These are phyloP conservation scores for Synanceia verrucosa DNA, from an alignment of 2,797 vertebrate species.

Conservation along the genomic window DNA sequence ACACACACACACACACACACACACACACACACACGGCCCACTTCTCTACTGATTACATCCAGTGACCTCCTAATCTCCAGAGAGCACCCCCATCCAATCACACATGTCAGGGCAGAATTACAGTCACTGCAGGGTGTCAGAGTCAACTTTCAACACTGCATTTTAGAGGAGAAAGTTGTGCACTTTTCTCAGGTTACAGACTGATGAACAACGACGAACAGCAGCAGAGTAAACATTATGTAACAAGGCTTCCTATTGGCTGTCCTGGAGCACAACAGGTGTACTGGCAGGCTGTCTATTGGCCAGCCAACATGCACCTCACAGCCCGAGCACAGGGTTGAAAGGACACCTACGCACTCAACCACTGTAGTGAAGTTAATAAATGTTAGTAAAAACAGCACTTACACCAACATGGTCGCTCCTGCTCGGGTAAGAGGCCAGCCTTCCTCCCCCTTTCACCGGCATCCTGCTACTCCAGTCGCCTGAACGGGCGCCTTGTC, in stretches of 20 bases:
- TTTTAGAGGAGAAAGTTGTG: not conserved
- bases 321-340: not conserved
- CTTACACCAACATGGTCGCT: constrained; percentile 74
- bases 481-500: not conserved
- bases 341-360: not conserved
- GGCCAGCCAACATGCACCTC: constrained; percentile 21
- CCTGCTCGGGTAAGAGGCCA: constrained; percentile 67
- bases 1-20: not conserved
- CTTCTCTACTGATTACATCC: not conserved
- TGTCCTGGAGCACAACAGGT: constrained; percentile 43
- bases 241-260: constrained; percentile 12
- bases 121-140: not conserved
- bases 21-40: not conserved
- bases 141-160: not conserved
- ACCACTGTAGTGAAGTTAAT: not conserved
- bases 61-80: constrained; percentile 19
- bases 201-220: not conserved
- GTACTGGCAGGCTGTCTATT: constrained; percentile 16
- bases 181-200: not conserved
- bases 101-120: constrained; percentile 13
- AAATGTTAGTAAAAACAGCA: constrained; percentile 12
- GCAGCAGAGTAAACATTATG: not conserved
- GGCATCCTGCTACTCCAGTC: constrained; percentile 69
- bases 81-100: not conserved
- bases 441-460: constrained; percentile 79